Base-by-base conservation (phyloP, 2,888 invertebrate species). In the Listrodromus nycthemerus region DNA sequence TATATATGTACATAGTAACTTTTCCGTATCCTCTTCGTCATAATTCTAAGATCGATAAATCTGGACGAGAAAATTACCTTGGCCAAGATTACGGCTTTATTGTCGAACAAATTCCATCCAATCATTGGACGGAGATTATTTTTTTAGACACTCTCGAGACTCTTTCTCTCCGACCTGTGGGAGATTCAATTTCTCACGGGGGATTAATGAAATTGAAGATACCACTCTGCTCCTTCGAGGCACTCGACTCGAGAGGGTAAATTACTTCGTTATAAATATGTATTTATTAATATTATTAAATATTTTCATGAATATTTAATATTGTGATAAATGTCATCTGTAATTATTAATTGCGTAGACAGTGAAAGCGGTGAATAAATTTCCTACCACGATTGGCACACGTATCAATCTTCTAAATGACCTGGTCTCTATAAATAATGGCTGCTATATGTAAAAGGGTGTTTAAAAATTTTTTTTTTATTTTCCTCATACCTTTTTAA, bases 1-100 rank as follows among this genome's bases (percentile, higher is more conserved):
- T 58, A 21, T 16, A 0, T 8, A 55, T 8, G 4, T 1, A 30
- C 2, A 30, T 1, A 37, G 37, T 10, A 7, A 10, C 10, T 37
- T 7, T 16, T 45, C 2, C 16, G 16, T 55, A 71, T 33, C 74
- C 48, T 48, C 55, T 66, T 69, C 66, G 41, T 73, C 61, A 73
- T 76, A 80, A 80, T 76, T 80, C 50, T 63, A 50, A 55, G 55
- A 67, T 67, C 76, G 73, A 83, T 80, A 45, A 83, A 83, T 80
- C 71, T 67, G 70, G 21, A 63, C 19, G 52, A 52, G 50, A 65
- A 67, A 71, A 73, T 66, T 71, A 69, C 71, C 66, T 52, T 21
- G 41, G 16, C 16, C 10, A 21, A 67, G 30, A 82, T 67, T 74
- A 41, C 5, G 30, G 24, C 61, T 61, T 82, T 61, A 67, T 77